Conservation (phyloP, 1,140 invertebrate genomes). For the Calliphora vicina region DNA sequence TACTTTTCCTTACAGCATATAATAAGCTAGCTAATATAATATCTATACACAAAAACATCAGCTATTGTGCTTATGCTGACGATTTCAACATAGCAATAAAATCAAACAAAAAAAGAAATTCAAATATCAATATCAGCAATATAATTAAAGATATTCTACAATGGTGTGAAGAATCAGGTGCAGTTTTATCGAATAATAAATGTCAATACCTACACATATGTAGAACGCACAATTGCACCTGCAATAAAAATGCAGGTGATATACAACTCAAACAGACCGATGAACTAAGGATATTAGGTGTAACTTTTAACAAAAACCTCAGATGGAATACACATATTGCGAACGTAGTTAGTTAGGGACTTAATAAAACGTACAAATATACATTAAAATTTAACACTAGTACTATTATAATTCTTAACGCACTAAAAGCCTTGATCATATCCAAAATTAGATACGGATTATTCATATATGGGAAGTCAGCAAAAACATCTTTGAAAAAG, state of each 20-base stretch:
- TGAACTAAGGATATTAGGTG: conserved; percentile 36
- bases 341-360: neutral
- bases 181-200: conserved; percentile 37
- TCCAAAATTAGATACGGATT: conserved; percentile 37
- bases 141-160: conserved; percentile 33
- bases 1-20: conserved; percentile 39
- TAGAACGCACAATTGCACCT: conserved; percentile 40
- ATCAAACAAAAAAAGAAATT: conserved; percentile 34
- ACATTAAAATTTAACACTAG: conserved; percentile 39
- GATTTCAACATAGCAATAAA: conserved; percentile 37
- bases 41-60: conserved; percentile 22
- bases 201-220: conserved; percentile 39
- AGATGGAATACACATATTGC: conserved; percentile 39
- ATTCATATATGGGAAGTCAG: conserved; percentile 27
- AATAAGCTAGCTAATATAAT: conserved; percentile 32
- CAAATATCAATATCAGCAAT: conserved; percentile 33
- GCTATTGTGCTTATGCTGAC: conserved; percentile 39
- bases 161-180: conserved; percentile 37
- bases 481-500: neutral
- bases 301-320: conserved; percentile 42
- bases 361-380: conserved; percentile 36
- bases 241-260: neutral
- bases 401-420: conserved; percentile 24
- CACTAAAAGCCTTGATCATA: conserved; percentile 38
- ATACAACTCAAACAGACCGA: conserved; percentile 36